Evolutionary conservation across 2,113 vertebrate species (phyloP), one percentile per base, ranked within the genome.

Genomic region (Hypocryptadius cinnamomeus): DNA sequence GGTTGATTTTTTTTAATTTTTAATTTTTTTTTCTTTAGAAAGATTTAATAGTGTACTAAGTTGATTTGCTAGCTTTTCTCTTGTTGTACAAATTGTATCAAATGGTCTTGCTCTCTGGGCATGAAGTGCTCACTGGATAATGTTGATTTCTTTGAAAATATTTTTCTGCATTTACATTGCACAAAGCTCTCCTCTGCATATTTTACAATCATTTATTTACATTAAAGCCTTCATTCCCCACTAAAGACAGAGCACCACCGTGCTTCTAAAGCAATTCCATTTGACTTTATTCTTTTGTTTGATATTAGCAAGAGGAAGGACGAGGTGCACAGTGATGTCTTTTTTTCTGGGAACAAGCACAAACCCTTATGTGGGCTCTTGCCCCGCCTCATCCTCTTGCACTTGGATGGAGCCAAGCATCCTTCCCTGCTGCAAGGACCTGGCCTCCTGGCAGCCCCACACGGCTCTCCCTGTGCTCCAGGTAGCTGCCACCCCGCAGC

Each of bases 391-490:
- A 10, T 45, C 21, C 51, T 72, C 30, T 89, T 31, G 42, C 22
- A 21, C 42, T 72, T 79, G 2, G 11, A 24, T 15, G 30, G 39
- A 65, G 64, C 35, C 33, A 28, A 31, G 31, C 45, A 35, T 35
- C 37, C 23, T 69, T 45, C 23, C 56, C 30, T 0, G 3, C 42
- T 0, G 1, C 63, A 44, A 15, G 48, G 54, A 53, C 13, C 12
- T 37, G 27, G 15, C 15, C n/a, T 79, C 33, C 78, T 45, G 64
- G 30, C 50, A 92, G 37, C 40, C 45, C 10, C 20, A 5, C 21
- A 4, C 0, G 0, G 21, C 59, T n/a, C 61, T 76, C 30, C 19
- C 39, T 1, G 1, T 2, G 0, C 48, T 37, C 68, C 2, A 0
- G 50, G 65, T 12, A 47, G 54, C 19, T 86, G 80, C 68, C 15